A percentile compares a stretch with the other conserved stretches of the same genome.
phyloP scores from a whole-genome alignment of 2,888 invertebrate genomes.

The Parthenolecanium corni region DNA sequence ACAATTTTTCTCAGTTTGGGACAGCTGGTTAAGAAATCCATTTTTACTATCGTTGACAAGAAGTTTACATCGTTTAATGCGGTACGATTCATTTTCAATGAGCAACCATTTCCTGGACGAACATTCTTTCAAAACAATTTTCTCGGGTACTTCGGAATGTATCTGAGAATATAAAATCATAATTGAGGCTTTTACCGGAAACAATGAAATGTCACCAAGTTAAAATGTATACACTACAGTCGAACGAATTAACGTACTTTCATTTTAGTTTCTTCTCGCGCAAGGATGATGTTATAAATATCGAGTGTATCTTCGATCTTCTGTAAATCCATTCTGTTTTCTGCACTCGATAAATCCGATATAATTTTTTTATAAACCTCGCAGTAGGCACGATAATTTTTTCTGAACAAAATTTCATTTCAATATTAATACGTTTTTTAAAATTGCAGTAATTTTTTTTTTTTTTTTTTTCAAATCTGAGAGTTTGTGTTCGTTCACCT shows the following conservation, averaged over 20 bases:
- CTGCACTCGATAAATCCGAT: slow-evolving; percentile 58
- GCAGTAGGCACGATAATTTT: slow-evolving; percentile 57
- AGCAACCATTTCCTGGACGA: slow-evolving; percentile 27
- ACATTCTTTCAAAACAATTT: slow-evolving; percentile 37
- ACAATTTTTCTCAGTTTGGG: slow-evolving; percentile 50
- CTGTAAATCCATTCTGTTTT: slow-evolving; percentile 58
- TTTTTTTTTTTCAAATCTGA: too few species aligned
- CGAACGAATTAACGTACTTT: too few species aligned
- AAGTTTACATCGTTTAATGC: slow-evolving; percentile 41
- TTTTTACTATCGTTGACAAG: slow-evolving; percentile 41
- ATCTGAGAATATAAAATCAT: slow-evolving; percentile 34
- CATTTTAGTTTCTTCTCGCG: slow-evolving; percentile 66
- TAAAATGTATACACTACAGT: too few species aligned
- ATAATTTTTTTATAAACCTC: slow-evolving; percentile 58
- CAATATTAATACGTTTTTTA: too few species aligned
- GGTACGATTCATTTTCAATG: slow-evolving; percentile 36
- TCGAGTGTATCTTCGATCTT: slow-evolving; percentile 62
- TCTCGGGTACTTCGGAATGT: slow-evolving; percentile 38
- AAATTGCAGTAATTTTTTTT: too few species aligned
- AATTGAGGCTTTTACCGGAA: not conserved
- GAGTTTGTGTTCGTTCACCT: too few species aligned
- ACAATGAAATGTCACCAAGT: not conserved
- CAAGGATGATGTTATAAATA: slow-evolving; percentile 62
- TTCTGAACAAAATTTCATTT: slow-evolving; percentile 38
- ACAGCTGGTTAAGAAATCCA: slow-evolving; percentile 50